Evolutionary conservation across 2,113 vertebrate genomes (phyloP).

Genomic region (Limanda limanda): DNA sequence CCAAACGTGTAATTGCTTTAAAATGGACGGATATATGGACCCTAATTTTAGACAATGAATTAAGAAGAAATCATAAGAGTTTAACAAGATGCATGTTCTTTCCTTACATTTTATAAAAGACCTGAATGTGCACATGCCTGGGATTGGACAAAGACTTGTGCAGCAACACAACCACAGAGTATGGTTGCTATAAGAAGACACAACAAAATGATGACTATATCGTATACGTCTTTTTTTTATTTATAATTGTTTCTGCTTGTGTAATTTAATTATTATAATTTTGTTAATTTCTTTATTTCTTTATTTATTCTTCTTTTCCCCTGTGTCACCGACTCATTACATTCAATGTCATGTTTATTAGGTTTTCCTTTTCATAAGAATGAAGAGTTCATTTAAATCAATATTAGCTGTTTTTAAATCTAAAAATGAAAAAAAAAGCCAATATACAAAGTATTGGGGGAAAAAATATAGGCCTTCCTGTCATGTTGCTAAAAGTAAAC

Average conservation of each 20-base stretch:
- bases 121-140: not conserved
- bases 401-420: no score
- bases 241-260: no score
- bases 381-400: not conserved
- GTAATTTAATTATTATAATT: no score
- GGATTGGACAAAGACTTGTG: not conserved
- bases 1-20: conserved; percentile 1
- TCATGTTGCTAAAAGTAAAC: conserved; percentile 99
- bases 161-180: no score
- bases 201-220: no score
- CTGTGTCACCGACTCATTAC: not conserved
- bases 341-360: not conserved
- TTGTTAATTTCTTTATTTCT: no score
- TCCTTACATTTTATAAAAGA: not conserved
- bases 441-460: conserved; percentile 85
- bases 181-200: no score
- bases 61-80: not conserved
- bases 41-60: not conserved
- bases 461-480: conserved; percentile 88
- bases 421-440: conserved; percentile 52
- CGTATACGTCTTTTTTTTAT: no score
- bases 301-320: not conserved
- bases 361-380: not conserved
- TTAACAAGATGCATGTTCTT: not conserved
- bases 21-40: not conserved